Percentiles rank a stretch among this genome's conserved stretches.
phyloP scores from a whole-genome alignment of 2,888 invertebrate species.

The Carcina quercana region DNA sequence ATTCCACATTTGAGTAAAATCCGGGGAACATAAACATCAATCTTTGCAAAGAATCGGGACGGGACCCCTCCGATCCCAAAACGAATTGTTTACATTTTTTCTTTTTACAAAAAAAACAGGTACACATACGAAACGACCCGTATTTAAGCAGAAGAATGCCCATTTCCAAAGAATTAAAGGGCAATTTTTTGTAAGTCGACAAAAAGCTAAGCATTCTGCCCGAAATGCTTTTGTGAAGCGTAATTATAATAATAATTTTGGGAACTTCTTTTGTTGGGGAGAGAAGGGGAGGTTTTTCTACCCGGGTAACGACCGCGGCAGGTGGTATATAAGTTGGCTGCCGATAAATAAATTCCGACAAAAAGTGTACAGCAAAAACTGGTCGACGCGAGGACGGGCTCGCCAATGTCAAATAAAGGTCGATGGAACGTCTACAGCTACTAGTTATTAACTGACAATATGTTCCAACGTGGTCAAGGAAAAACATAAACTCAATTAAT shows the following conservation, averaged over 20 bases:
- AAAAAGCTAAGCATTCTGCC: conserved; percentile 51
- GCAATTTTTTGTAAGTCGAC: conserved; percentile 46
- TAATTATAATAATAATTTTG: conserved; percentile 70
- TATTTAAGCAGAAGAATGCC: conserved; percentile 41
- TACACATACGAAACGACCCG: conserved; percentile 35
- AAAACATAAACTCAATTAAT: conserved; percentile 3
- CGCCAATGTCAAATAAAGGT: conserved; percentile 67
- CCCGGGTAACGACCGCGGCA: conserved; percentile 68
- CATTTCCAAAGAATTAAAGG: conserved; percentile 47
- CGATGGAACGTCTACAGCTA: conserved; percentile 26
- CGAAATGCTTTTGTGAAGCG: conserved; percentile 56
- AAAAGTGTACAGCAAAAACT: conserved; percentile 63
- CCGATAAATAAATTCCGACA: conserved; percentile 49
- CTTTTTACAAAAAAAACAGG: conserved; percentile 24
- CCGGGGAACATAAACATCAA: conserved; percentile 20
- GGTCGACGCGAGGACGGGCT: conserved; percentile 30
- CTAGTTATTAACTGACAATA: too few relatives aligned
- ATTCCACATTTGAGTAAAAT: conserved; percentile 21
- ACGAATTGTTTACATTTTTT: conserved; percentile 68
- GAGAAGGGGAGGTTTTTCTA: conserved; percentile 57
- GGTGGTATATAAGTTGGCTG: conserved; percentile 62
- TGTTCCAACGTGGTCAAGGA: conserved; percentile 10
- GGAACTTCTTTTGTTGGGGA: conserved; percentile 59
- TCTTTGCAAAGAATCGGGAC: conserved; percentile 23
- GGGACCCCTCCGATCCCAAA: conserved; percentile 24